A percentile compares a stretch with the other conserved stretches of the same genome.
Conservation (phyloP, 2,888 invertebrate species). For the Pycnomerus fuliginosus region DNA sequence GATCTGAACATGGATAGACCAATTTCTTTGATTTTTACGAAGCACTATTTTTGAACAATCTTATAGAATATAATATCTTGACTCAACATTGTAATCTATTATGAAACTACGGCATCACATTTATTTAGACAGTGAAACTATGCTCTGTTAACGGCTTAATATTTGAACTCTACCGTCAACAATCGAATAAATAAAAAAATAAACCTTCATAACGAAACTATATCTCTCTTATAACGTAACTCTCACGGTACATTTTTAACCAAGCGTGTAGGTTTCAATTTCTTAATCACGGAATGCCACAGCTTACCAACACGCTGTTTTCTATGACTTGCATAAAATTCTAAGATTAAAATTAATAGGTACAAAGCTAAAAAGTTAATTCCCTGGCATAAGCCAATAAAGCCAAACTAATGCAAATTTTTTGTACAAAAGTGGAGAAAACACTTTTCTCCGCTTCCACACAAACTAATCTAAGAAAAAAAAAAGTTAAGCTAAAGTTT, state of each 20-base stretch:
- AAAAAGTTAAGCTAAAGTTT: no score
- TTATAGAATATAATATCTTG: slow-evolving; percentile 21
- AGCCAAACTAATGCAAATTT: no score
- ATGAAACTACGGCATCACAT: slow-evolving; percentile 45
- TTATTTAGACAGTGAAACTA: slow-evolving; percentile 48
- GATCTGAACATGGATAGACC: slow-evolving; percentile 28
- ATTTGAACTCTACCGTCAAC: slow-evolving; percentile 42
- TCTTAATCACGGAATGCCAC: slow-evolving; percentile 39
- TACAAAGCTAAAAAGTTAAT: background rate
- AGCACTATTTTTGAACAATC: slow-evolving; percentile 21
- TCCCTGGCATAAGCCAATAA: background rate
- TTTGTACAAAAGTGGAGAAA: no score
- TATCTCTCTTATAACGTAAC: background rate
- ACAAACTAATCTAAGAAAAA: slow-evolving; percentile 11
- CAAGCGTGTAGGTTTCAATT: slow-evolving; percentile 3
- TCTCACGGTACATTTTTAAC: background rate
- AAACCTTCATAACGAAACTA: slow-evolving; percentile 27
- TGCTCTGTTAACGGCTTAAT: slow-evolving; percentile 41
- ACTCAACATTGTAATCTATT: slow-evolving; percentile 18
- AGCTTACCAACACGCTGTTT: slow-evolving; percentile 29
- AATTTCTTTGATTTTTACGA: slow-evolving; percentile 18
- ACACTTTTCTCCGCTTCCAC: no score
- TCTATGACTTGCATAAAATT: slow-evolving; percentile 43
- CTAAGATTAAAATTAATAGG: slow-evolving; percentile 1
- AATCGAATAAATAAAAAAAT: slow-evolving; percentile 36